Percentiles rank a stretch among this genome's conserved stretches.
Conservation (phyloP, 1,140 invertebrate genomes). For the Drosophila setifemur region DNA sequence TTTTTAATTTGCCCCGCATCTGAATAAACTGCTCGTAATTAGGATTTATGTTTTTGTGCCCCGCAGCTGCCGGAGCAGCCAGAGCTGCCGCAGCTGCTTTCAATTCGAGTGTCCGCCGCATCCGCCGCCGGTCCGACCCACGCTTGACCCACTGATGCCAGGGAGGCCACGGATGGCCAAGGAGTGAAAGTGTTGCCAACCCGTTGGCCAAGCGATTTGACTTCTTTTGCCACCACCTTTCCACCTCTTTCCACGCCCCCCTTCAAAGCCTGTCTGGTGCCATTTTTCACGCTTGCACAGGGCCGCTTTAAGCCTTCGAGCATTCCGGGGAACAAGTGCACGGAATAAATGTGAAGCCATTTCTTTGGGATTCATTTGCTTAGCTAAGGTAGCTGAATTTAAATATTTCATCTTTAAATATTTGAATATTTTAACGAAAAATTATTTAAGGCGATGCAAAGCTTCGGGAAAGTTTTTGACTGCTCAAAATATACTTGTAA, state of each 20-base stretch:
- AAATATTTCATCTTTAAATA: too few species aligned
- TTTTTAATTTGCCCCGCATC: slow-evolving; percentile 64
- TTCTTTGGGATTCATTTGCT: too few species aligned
- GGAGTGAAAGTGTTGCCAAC: slow-evolving; percentile 56
- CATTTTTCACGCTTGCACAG: slow-evolving; percentile 61
- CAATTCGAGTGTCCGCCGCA: slow-evolving; percentile 33
- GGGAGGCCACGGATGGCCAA: not conserved
- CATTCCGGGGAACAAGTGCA: not conserved
- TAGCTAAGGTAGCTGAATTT: too few species aligned
- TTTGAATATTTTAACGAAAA: too few species aligned
- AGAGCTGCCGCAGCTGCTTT: slow-evolving; percentile 40
- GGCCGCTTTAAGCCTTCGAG: slow-evolving; percentile 27
- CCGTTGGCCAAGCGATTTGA: slow-evolving; percentile 32
- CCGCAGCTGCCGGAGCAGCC: slow-evolving; percentile 18
- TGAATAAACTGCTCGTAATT: slow-evolving; percentile 77
- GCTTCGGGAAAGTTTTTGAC: too few species aligned
- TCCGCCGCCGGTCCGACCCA: too few species aligned
- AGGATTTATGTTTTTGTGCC: slow-evolving; percentile 77
- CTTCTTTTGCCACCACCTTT: too few species aligned
- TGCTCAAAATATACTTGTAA: too few species aligned
- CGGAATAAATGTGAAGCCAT: not conserved
- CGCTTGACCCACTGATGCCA: slow-evolving; percentile 49
- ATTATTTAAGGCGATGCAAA: too few species aligned
- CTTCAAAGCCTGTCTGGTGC: slow-evolving; percentile 41
- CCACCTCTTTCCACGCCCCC: slow-evolving; percentile 12